Base-by-base conservation (phyloP, 1,140 invertebrate genomes). In the Brachionus rubens region DNA sequence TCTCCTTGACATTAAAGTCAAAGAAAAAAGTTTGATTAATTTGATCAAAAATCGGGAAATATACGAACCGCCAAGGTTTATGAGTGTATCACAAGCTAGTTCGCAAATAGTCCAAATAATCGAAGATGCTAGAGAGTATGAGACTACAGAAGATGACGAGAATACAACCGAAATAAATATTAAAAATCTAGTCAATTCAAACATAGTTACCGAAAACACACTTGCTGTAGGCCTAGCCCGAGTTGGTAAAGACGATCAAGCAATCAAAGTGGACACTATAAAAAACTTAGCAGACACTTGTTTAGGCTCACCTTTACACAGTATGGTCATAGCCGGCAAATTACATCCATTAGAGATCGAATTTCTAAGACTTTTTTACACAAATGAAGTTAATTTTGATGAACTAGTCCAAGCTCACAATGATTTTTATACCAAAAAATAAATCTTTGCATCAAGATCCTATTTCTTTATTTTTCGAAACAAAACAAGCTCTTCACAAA, bases 1-100 rank as follows among this genome's bases (percentile, higher is more conserved):
- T 86, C 87, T 99, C 78, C 87, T 99, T 81, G 96, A 99, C 87
- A 98, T 99, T 76, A 96, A 97, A 89, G 91, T 98, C 0, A 98
- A 98, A 86, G 96, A 99, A 85, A 94, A 95, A 79, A 94, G 93
- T 46, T 87, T 93, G 77, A 94, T 98, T 84, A 96, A 93, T 82
- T 83, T 99, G 77, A 91, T 91, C 80, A 94, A 90, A 67, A 43
- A 43, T 52, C 30, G 41, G 16, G 48, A 62, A 43, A 65, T 46
- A 9, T 76, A 65, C 19, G 28, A 54, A 19, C 92, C 95, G 14
- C 91, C 96, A 4, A 88, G 90, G 78, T 98, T 94, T 82, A 96
- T 98, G 93, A 90, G 88, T 16, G 92, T 92, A 0, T 87, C 87
- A 50, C 90, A 93, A 86, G 96, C 95, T 36, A 89, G 91, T 41